Evolutionary conservation across 2,113 vertebrate genomes (phyloP), one percentile per base, ranked within the genome.

Genomic region (Asarcornis scutulata): DNA sequence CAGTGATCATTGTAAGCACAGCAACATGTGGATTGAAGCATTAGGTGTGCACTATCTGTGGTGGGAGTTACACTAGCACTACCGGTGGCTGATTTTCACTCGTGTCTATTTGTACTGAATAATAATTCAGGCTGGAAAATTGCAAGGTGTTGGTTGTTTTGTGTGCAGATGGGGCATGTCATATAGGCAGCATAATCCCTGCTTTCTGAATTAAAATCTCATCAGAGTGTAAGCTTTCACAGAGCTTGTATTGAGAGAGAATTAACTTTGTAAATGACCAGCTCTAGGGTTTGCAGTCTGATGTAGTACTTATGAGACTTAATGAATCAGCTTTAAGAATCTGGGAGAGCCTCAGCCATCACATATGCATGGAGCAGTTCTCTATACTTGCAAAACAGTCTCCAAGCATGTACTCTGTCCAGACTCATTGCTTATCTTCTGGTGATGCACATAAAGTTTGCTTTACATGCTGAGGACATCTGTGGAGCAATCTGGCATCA

Each of bases 141-240:
- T 66, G 26, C 55, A 55, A 71, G 56, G 7, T n/a, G 22, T 23
- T 17, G 17, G 6, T 84, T 42, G 15, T 44, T 91, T 78, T 48
- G 21, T 53, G 22, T 34, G 86, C n/a, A 58, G 53, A 29, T 52
- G 29, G 59, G 38, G 17, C 46, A 71, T 42, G n/a, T 52, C 64
- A 74, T 1, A 1, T 26, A 77, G 86, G 13, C 72, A 90, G 63
- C 50, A 69, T 63, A 72, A 81, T 46, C 53, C 13, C 29, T 84
- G 38, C 66, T 72, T 95, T 87, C 77, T 87, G 48, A 85, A 76
- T 91, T 72, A 88, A 91, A 84, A 73, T 62, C 77, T 82, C 10
- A 53, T 50, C 44, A 62, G 53, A 66, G 17, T 68, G 32, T 59
- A 91, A 80, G 17, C 46, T 79, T 40, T 81, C 18, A 46, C 83